phyloP scores from a whole-genome alignment of 2,888 invertebrate species.

The Seira ritae region DNA sequence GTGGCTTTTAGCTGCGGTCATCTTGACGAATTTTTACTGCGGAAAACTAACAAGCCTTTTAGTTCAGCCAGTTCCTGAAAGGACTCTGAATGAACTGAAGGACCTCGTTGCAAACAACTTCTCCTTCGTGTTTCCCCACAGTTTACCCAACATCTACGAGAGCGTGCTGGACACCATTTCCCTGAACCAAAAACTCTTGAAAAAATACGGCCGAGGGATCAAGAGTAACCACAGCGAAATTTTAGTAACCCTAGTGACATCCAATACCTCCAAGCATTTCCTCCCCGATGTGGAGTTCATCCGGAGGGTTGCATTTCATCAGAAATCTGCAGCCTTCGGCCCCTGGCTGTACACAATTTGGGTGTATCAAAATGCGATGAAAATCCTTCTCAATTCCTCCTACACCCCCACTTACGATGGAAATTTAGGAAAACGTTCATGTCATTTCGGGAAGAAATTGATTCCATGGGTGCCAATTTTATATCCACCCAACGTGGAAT shows the following conservation, averaged over 20 bases:
- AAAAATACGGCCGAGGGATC: too few relatives aligned
- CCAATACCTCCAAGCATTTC: background rate
- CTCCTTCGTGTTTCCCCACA: constrained; percentile 11
- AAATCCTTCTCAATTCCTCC: too few relatives aligned
- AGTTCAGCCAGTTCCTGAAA: constrained; percentile 28
- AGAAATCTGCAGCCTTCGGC: constrained; percentile 2
- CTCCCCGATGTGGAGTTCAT: constrained; percentile 14
- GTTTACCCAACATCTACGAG: constrained; percentile 25
- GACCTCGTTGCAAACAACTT: constrained; percentile 14
- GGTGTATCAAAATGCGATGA: background rate
- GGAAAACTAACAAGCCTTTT: constrained; percentile 31
- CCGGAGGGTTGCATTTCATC: constrained; percentile 14
- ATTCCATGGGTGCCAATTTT: background rate
- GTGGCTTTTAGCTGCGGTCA: constrained; percentile 30
- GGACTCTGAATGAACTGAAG: constrained; percentile 5
- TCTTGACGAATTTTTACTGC: constrained; percentile 41
- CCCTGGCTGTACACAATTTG: background rate
- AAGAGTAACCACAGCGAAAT: too few relatives aligned
- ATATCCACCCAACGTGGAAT: constrained; percentile 43
- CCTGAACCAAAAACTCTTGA: background rate
- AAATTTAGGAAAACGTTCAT: background rate
- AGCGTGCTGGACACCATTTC: constrained; percentile 1
- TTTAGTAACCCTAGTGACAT: constrained; percentile 5
- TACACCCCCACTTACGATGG: too few relatives aligned
- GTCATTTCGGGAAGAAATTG: constrained; percentile 41